Evolutionary conservation across 2,797 vertebrate species (phyloP).

Genomic region (Onychomys arenicola): DNA sequence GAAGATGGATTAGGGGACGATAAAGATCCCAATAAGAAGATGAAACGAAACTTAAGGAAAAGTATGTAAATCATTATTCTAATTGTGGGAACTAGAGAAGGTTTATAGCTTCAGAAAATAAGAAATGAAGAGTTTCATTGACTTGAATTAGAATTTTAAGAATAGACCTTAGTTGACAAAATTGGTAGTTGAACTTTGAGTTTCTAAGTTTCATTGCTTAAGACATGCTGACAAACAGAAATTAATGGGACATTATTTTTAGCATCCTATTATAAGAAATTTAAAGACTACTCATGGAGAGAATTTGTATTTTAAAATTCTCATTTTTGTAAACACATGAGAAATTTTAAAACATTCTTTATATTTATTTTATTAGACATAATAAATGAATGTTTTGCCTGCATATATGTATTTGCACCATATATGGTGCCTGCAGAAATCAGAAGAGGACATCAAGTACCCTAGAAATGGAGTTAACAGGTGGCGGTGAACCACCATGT

Average conservation of each 20-base stretch:
- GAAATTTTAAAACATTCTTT: background rate
- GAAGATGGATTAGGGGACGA: slow-evolving; percentile 96
- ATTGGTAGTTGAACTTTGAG: background rate
- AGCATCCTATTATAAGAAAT: slow-evolving; percentile 17
- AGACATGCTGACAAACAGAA: slow-evolving; percentile 15
- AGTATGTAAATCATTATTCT: slow-evolving; percentile 87
- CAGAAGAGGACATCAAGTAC: background rate
- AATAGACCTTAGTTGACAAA: background rate
- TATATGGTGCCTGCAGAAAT: background rate
- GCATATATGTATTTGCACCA: background rate
- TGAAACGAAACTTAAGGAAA: slow-evolving; percentile 99
- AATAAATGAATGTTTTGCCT: background rate
- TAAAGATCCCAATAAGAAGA: slow-evolving; percentile 99
- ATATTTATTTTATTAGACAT: background rate
- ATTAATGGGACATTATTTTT: slow-evolving; percentile 46
- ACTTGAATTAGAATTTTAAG: slow-evolving; percentile 47
- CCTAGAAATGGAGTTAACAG: background rate
- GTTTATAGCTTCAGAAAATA: slow-evolving; percentile 50
- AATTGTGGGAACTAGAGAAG: slow-evolving; percentile 47
- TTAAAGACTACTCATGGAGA: slow-evolving; percentile 40
- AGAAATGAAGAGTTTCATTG: slow-evolving; percentile 62
- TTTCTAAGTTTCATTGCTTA: slow-evolving; percentile 50
- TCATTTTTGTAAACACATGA: slow-evolving; percentile 24
- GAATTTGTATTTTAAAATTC: slow-evolving; percentile 50
- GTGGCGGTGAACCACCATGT: background rate